Evolutionary conservation across 37 sponge, comb jelly and placozoan genomes (phyloP), one percentile per base, ranked within the genome.

Genomic region (Beroe forskalii): DNA sequence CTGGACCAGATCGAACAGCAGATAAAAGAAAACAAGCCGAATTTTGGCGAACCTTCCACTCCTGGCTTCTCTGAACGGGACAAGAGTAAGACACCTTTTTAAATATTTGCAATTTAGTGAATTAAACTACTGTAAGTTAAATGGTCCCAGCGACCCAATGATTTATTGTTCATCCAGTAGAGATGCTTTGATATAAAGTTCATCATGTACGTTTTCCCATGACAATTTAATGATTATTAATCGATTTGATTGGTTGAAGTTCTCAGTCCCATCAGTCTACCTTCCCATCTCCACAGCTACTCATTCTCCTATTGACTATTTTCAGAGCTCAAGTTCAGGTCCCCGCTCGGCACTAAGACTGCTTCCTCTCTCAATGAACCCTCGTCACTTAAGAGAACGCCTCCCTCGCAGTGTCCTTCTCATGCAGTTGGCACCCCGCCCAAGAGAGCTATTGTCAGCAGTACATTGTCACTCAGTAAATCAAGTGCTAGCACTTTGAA

Each of bases 261-360:
- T n/a, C n/a, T n/a, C n/a, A n/a, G n/a, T n/a, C n/a, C n/a, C n/a
- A n/a, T n/a, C n/a, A n/a, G n/a, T n/a, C n/a, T n/a, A n/a, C n/a
- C n/a, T n/a, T n/a, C n/a, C n/a, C n/a, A n/a, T n/a, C n/a, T n/a
- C n/a, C n/a, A n/a, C n/a, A n/a, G n/a, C n/a, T n/a, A n/a, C n/a
- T n/a, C n/a, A n/a, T n/a, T n/a, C n/a, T n/a, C n/a, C n/a, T n/a
- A n/a, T n/a, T n/a, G n/a, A n/a, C n/a, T n/a, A 64, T 28, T 28
- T 63, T 80, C 86, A 80, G 86, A 80, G 31, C 14, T 80, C 48
- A 80, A 80, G 86, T 80, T 28, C 86, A 40, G 35, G 20, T 80
- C 86, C 30, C 86, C 86, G 17, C 20, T 80, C 22, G 43, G 40
- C 17, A 44, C 40, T 8, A 80, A 2, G 38, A 36, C 27, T 9